Evolutionary conservation across 2,888 invertebrate species (phyloP).

Genomic region (Philereme vetulata): DNA sequence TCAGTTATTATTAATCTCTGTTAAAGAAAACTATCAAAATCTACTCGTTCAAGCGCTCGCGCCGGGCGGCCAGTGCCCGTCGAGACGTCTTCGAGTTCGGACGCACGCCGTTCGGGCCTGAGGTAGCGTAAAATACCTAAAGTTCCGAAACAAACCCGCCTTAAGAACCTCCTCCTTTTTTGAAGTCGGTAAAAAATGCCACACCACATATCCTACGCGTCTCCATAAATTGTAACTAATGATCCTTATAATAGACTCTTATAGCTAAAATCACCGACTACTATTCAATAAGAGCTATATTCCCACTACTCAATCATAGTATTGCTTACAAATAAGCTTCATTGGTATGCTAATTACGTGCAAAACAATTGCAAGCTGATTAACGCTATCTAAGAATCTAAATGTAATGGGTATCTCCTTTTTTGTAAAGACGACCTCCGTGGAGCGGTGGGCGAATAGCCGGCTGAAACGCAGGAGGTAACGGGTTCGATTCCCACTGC

Average conservation of each 20-base stretch:
- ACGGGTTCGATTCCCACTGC: no score
- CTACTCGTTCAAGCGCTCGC: no score
- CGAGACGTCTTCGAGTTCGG: no score
- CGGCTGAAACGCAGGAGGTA: no score
- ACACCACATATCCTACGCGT: neutral
- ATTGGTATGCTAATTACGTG: conserved; percentile 36
- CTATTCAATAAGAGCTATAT: neutral
- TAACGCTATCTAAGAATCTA: conserved; percentile 25
- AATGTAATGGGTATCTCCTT: conserved; percentile 19
- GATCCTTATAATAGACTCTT: conserved; percentile 9
- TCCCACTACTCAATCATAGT: conserved; percentile 41
- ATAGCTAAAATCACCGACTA: conserved; percentile 1
- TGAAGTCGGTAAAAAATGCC: no score
- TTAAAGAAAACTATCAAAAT: no score
- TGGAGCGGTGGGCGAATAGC: conserved; percentile 11
- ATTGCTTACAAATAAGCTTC: conserved; percentile 44
- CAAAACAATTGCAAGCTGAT: conserved; percentile 28
- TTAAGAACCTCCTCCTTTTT: no score
- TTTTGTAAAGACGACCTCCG: conserved; percentile 8
- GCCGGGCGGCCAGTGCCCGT: no score
- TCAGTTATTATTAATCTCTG: no score
- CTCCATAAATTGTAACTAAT: conserved; percentile 15
- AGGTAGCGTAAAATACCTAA: no score
- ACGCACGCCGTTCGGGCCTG: no score
- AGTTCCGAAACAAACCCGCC: no score